phyloP scores from a whole-genome alignment of 2,113 vertebrate genomes.

The Eclectus roratus region DNA sequence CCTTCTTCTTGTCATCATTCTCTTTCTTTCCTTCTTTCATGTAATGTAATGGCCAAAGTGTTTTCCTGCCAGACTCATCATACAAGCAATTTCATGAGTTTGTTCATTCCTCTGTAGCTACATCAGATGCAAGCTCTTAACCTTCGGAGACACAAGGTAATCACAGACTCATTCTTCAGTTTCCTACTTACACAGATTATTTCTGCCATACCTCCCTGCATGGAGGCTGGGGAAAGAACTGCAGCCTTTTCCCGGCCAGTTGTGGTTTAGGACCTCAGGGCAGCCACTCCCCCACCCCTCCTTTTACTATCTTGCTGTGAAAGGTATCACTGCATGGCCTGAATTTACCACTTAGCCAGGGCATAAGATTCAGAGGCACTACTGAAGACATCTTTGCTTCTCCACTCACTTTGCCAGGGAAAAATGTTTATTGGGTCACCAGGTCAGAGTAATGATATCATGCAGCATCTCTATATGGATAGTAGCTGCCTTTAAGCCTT shows the following conservation, averaged over 20 bases:
- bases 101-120: background rate
- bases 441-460: background rate
- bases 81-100: background rate
- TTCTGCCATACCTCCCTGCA: background rate
- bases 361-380: background rate
- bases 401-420: background rate
- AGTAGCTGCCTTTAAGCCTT: background rate
- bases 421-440: background rate
- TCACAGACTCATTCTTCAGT: conserved; percentile 5
- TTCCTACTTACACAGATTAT: background rate
- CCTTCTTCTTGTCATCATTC: background rate
- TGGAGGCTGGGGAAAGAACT: background rate
- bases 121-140: background rate
- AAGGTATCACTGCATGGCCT: background rate
- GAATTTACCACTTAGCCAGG: background rate
- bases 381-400: background rate
- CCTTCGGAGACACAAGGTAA: conserved; percentile 1
- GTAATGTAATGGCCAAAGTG: background rate
- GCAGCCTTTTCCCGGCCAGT: background rate
- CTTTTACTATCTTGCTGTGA: background rate
- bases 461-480: background rate
- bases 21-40: background rate
- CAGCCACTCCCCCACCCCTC: background rate
- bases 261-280: background rate
- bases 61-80: background rate